These are phyloP conservation scores for Hydrolagus affinis DNA, from an alignment of 2,113 vertebrate species.

Conservation along the genomic window DNA sequence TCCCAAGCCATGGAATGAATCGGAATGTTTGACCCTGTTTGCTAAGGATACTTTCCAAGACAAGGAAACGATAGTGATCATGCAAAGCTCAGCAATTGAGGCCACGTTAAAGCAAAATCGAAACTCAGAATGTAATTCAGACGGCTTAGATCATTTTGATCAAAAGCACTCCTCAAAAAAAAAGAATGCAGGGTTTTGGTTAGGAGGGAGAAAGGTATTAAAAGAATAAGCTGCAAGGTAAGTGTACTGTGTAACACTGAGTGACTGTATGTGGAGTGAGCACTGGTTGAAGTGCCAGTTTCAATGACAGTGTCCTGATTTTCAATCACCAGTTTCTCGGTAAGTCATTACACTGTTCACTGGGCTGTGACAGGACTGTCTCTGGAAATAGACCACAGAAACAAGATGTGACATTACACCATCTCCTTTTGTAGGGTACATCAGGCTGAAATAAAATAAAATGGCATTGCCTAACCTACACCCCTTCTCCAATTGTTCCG, in stretches of 20 bases:
- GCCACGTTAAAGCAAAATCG: background rate
- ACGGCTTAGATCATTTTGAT: background rate
- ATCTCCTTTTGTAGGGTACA: slow-evolving; percentile 4
- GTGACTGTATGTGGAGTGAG: slow-evolving; percentile 2
- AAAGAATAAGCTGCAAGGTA: background rate
- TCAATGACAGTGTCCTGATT: slow-evolving; percentile 19
- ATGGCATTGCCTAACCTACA: background rate
- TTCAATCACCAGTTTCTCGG: slow-evolving; percentile 12
- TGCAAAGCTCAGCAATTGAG: background rate
- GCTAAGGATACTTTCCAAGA: background rate
- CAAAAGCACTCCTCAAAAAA: slow-evolving; percentile 16
- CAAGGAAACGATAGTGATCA: background rate
- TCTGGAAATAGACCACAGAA: background rate
- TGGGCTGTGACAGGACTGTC: slow-evolving; percentile 16
- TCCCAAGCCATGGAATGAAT: background rate
- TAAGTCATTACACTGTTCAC: slow-evolving; percentile 12
- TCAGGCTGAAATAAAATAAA: slow-evolving; percentile 10
- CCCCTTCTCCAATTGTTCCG: background rate
- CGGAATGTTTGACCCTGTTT: background rate
- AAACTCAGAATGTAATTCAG: slow-evolving; percentile 4
- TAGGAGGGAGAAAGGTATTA: background rate
- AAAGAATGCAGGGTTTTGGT: background rate
- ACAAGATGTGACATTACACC: slow-evolving; percentile 11
- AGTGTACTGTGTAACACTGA: background rate
- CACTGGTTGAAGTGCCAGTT: background rate